These are phyloP conservation scores for Pseudochirops corinnae DNA, from an alignment of 2,797 vertebrate genomes.

Conservation along the genomic window DNA sequence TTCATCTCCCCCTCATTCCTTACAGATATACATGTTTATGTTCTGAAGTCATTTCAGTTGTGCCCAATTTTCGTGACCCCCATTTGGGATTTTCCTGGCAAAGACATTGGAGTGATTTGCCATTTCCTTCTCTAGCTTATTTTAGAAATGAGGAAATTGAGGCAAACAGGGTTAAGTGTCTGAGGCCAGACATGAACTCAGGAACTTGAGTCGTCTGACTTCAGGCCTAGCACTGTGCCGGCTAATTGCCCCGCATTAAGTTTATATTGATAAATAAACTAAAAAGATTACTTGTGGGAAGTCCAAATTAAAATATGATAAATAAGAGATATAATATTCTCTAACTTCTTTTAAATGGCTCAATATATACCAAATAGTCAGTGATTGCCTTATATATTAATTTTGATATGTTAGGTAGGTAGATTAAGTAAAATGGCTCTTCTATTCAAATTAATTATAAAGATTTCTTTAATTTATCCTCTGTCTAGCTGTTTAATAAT, in stretches of 20 bases:
- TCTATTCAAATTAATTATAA: constrained; percentile 50
- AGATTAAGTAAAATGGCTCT: constrained; percentile 30
- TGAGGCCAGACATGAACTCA: not conserved
- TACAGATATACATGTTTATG: not conserved
- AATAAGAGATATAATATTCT: not conserved
- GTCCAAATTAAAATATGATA: not conserved
- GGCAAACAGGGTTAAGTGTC: not conserved
- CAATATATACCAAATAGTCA: not conserved
- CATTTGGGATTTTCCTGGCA: not conserved
- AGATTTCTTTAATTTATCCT: constrained; percentile 39
- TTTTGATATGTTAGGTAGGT: not conserved
- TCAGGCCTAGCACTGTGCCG: not conserved
- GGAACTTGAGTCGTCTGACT: not conserved
- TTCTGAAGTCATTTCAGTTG: not conserved
- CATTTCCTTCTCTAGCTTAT: not conserved
- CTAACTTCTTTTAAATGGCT: constrained; percentile 3
- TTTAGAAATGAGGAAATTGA: not conserved
- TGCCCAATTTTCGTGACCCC: not conserved
- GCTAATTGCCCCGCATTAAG: not conserved
- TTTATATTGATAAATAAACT: not conserved
- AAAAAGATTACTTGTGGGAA: not conserved
- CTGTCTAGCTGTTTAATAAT: constrained; percentile 62
- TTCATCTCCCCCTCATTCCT: too few relatives aligned
- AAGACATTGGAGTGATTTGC: not conserved
- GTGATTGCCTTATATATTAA: constrained; percentile 11